Evolutionary conservation across 2,888 invertebrate species (phyloP), one percentile per base, ranked within the genome.

Genomic region (Perithous albicinctus): DNA sequence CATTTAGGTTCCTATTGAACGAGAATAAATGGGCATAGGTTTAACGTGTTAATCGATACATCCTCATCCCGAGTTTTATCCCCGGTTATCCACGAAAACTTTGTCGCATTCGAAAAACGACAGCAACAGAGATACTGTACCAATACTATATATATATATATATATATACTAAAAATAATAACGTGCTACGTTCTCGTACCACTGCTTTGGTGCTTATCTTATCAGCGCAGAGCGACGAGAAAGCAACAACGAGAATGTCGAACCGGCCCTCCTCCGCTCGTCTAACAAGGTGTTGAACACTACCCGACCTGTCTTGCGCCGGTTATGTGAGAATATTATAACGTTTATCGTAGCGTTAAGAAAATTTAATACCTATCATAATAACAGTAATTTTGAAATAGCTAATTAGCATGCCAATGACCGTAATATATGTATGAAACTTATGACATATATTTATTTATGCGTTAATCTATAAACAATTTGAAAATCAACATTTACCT

Each of bases 201-300:
- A 20, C 35, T n/a, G 46, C 54, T 41, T 18, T 4, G 32, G 35
- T 35, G 67, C 29, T 79, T 79, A 79, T 79, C 79, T 79, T 79
- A 79, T 79, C 79, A 61, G 35, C 10, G 26, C 35, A 32, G 54
- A 63, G 69, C 56, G 63, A 54, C 79, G 79, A 63, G 78, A 78
- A 63, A 74, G 63, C 79, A 63, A 54, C 69, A 67, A 74, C 79
- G 54, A 38, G 41, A 74, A 74, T 54, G 43, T 64, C 78, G 78
- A 77, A 78, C 54, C 64, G 54, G 70, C 63, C 70, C 77, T 77
- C 70, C 51, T 70, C 64, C 70, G 43, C 64, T 20, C 54, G 63
- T 78, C 56, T 54, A 26, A 38, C 59, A 35, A 61, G 48, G 41
- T 77, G 48, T 61, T 20, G 43, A 67, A 56, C 70, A 18, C 32